A percentile compares a stretch with the other conserved stretches of the same genome.
Evolutionary conservation across 2,113 vertebrate species (phyloP).

Genomic region (Ptilorrhoa leucosticta): DNA sequence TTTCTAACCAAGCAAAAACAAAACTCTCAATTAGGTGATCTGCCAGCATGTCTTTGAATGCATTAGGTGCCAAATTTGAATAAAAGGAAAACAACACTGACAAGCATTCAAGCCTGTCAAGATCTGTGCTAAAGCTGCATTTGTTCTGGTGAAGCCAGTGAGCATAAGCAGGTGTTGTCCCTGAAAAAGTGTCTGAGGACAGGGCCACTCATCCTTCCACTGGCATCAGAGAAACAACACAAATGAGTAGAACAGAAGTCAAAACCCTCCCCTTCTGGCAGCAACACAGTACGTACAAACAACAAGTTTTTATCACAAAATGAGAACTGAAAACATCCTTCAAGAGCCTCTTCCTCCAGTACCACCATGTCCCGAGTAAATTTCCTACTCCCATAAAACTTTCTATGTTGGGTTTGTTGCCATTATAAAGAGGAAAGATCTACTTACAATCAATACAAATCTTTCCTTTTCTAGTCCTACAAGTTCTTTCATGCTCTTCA

Average conservation of each 20-base stretch:
- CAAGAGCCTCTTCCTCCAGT: background rate
- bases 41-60: background rate
- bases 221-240: background rate
- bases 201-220: background rate
- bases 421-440: background rate
- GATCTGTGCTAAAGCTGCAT: background rate
- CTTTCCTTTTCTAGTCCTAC: background rate
- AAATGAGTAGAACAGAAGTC: background rate
- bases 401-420: background rate
- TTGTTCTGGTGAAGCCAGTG: background rate
- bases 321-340: background rate
- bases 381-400: background rate
- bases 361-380: background rate
- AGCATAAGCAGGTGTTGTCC: background rate
- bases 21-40: background rate
- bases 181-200: background rate
- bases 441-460: background rate
- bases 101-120: background rate
- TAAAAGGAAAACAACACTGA: background rate
- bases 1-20: background rate
- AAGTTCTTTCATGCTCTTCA: background rate
- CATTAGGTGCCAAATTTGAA: background rate
- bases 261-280: background rate
- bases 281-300: background rate
- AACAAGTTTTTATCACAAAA: background rate